A percentile compares a stretch with the other conserved stretches of the same genome.
phyloP scores from a whole-genome alignment of 2,797 vertebrate species.

The Neomorphus geoffroyi region DNA sequence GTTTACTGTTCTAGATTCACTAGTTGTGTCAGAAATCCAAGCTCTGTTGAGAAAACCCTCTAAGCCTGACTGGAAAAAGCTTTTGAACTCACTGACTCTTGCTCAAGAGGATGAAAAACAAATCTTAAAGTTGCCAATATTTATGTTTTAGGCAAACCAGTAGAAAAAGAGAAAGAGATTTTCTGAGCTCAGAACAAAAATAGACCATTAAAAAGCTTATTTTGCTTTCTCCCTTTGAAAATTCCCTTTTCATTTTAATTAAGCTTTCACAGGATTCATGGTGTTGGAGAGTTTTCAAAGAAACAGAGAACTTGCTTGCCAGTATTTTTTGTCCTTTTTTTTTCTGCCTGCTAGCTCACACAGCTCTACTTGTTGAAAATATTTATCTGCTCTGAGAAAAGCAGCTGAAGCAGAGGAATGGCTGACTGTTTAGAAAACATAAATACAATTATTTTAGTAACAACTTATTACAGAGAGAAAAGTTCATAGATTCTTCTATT shows the following conservation, averaged over 20 bases:
- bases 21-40: constrained; percentile 36
- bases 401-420: background rate
- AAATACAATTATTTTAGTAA: constrained; percentile 39
- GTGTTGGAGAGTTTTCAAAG: constrained; percentile 62
- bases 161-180: constrained; percentile 55
- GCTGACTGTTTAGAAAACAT: background rate
- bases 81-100: constrained; percentile 59
- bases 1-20: constrained; percentile 35
- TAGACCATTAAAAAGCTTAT: constrained; percentile 46
- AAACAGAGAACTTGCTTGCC: constrained; percentile 40
- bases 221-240: constrained; percentile 51
- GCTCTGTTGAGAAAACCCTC: constrained; percentile 23
- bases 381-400: constrained; percentile 22
- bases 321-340: background rate
- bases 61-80: constrained; percentile 42
- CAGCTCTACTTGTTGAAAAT: constrained; percentile 50
- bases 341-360: background rate
- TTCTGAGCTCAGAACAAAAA: constrained; percentile 53
- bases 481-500: background rate
- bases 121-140: constrained; percentile 63
- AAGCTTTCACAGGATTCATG: constrained; percentile 49
- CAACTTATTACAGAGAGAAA: constrained; percentile 13
- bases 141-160: constrained; percentile 55
- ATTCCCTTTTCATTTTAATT: constrained; percentile 62
- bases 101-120: constrained; percentile 60